Conservation (phyloP, 1,140 invertebrate genomes). For the silkworm (Bombyx mori) region DNA sequence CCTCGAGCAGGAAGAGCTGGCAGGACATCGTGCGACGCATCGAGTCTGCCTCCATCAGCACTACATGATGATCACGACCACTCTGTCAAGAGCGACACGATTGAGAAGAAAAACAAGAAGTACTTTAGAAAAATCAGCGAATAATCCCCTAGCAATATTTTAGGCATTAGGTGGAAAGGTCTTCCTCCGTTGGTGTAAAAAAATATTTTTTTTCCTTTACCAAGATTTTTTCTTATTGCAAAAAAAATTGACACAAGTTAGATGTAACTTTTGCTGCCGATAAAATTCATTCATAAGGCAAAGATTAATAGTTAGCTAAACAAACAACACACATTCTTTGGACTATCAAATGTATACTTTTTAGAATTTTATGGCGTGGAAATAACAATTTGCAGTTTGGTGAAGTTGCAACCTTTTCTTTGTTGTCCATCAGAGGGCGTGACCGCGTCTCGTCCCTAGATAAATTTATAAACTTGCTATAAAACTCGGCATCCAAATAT, state of each 20-base stretch:
- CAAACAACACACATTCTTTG: constrained; percentile 29
- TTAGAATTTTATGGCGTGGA: constrained; percentile 61
- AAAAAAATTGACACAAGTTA: constrained; percentile 3
- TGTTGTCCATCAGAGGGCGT: constrained; percentile 50
- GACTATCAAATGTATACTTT: constrained; percentile 24
- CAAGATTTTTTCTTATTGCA: too few relatives aligned
- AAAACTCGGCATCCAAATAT: constrained; percentile 61
- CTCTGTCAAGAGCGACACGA: too few relatives aligned
- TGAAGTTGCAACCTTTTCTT: constrained; percentile 26
- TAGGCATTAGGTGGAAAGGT: too few relatives aligned
- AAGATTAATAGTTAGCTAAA: constrained; percentile 51
- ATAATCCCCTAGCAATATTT: too few relatives aligned
- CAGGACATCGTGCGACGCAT: too few relatives aligned
- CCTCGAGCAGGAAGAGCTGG: too few relatives aligned
- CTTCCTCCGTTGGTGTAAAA: too few relatives aligned
- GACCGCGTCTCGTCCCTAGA: constrained; percentile 33
- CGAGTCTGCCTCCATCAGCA: too few relatives aligned
- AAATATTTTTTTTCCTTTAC: too few relatives aligned
- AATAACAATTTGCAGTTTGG: constrained; percentile 60
- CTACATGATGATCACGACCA: too few relatives aligned
- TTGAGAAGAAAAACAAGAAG: too few relatives aligned
- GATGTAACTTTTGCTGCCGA: constrained; percentile 17
- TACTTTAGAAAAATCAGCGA: too few relatives aligned
- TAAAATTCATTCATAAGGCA: constrained; percentile 34
- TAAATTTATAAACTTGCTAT: constrained; percentile 29